These are phyloP conservation scores for Phyllotis vaccarum DNA, from an alignment of 2,797 vertebrate genomes.

Conservation along the genomic window DNA sequence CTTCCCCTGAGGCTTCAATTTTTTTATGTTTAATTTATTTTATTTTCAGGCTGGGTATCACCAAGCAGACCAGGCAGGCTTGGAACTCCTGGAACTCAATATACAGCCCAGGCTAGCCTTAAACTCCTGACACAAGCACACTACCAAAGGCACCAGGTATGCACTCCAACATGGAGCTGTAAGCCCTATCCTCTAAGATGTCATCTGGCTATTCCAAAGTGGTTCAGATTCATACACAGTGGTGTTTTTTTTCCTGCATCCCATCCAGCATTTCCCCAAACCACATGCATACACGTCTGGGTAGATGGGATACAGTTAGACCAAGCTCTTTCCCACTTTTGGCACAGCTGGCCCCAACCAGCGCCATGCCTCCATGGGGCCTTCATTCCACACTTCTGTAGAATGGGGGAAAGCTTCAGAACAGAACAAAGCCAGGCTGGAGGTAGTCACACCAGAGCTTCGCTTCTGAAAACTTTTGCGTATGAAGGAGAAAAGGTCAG, in stretches of 20 bases:
- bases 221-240: neutral
- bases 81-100: neutral
- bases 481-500: fast-evolving
- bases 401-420: neutral
- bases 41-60: neutral
- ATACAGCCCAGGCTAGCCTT: neutral
- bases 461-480: neutral
- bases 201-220: neutral
- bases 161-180: neutral
- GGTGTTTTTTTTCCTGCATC: neutral
- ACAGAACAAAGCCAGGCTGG: neutral
- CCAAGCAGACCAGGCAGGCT: neutral
- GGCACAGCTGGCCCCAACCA: neutral
- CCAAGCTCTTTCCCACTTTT: neutral
- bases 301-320: neutral
- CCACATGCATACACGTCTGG: neutral
- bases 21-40: neutral
- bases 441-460: neutral
- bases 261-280: neutral
- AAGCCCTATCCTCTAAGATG: neutral
- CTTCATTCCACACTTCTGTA: neutral
- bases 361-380: no score
- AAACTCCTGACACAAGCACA: neutral
- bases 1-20: neutral
- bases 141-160: neutral